Conservation (phyloP, 64 coral and sea anemone species). For the Anthopleura sola region DNA sequence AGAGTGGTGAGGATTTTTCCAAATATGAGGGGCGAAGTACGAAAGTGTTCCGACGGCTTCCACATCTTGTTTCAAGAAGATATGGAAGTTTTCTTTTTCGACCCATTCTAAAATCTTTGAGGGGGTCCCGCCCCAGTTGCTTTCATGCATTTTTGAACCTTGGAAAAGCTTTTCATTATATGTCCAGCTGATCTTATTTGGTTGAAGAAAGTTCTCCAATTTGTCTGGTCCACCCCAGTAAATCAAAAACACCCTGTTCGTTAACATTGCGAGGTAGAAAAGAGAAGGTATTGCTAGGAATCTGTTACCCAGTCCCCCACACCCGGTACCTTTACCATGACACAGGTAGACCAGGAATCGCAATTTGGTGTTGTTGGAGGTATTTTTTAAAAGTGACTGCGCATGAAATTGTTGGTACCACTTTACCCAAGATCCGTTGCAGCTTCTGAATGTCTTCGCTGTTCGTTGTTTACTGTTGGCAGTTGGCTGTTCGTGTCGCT, state of each 20-base stretch:
- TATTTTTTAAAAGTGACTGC: no score
- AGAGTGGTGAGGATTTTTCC: slow-evolving; percentile 7
- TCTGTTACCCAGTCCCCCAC: slow-evolving; percentile 34
- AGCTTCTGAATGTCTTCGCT: no score
- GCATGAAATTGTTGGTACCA: no score
- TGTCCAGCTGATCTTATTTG: slow-evolving; percentile 28
- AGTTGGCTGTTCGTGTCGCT: no score
- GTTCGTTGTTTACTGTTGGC: no score
- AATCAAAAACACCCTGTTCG: slow-evolving; percentile 32
- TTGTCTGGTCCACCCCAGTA: slow-evolving; percentile 36
- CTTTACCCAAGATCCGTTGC: no score
- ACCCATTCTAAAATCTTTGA: slow-evolving; percentile 2
- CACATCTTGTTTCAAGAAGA: not conserved
- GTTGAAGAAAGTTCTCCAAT: slow-evolving; percentile 1
- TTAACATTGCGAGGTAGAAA: slow-evolving; percentile 36
- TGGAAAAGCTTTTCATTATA: not conserved
- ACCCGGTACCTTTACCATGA: not conserved
- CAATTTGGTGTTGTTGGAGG: no score
- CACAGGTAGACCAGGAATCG: slow-evolving; percentile 2
- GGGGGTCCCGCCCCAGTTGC: not conserved
- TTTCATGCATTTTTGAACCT: not conserved
- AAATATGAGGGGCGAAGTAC: slow-evolving; percentile 13
- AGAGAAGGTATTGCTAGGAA: slow-evolving; percentile 10
- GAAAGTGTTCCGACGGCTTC: slow-evolving; percentile 23
- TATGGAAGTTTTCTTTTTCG: not conserved